A percentile compares a stretch with the other conserved stretches of the same genome.
Evolutionary conservation across 2,888 invertebrate species (phyloP).

Genomic region (Epinotia bilunana): DNA sequence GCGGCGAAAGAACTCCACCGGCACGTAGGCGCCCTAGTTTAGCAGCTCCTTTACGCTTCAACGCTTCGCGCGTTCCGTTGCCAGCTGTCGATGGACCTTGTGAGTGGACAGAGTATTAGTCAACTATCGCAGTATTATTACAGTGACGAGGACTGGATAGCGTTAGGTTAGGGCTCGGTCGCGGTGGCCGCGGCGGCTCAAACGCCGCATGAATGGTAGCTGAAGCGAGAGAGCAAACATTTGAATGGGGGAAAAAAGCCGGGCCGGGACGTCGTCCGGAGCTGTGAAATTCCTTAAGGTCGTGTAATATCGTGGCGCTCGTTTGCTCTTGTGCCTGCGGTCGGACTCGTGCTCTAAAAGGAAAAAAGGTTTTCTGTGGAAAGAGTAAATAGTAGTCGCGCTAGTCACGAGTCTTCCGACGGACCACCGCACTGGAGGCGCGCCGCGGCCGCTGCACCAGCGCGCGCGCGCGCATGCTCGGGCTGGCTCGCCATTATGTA

Average conservation of each 20-base stretch:
- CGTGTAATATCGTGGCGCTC: constrained; percentile 80
- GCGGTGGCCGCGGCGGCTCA: constrained; percentile 77
- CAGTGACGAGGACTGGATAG: constrained; percentile 83
- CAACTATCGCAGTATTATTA: constrained; percentile 85
- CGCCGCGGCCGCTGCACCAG: constrained; percentile 19
- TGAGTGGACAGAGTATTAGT: constrained; percentile 84
- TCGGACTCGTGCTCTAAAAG: constrained; percentile 80
- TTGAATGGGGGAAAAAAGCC: constrained; percentile 75
- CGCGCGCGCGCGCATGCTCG: constrained; percentile 41
- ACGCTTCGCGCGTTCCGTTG: constrained; percentile 83
- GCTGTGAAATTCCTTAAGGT: constrained; percentile 83
- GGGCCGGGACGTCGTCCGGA: constrained; percentile 71
- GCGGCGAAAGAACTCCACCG: constrained; percentile 79
- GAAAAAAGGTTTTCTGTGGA: constrained; percentile 81
- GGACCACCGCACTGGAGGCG: constrained; percentile 71
- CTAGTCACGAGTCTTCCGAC: constrained; percentile 78
- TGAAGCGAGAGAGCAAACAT: constrained; percentile 81
- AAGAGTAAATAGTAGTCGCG: constrained; percentile 79
- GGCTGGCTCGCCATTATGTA: constrained; percentile 78
- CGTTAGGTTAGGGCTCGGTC: constrained; percentile 75
- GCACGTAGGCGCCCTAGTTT: constrained; percentile 72
- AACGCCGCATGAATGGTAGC: constrained; percentile 81
- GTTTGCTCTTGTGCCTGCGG: constrained; percentile 80
- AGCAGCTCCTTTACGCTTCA: constrained; percentile 80
- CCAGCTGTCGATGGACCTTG: constrained; percentile 81